Percentiles rank a stretch among this genome's conserved stretches.
Evolutionary conservation across 2,888 invertebrate species (phyloP).

Genomic region (Ichneumoninae sp.): DNA sequence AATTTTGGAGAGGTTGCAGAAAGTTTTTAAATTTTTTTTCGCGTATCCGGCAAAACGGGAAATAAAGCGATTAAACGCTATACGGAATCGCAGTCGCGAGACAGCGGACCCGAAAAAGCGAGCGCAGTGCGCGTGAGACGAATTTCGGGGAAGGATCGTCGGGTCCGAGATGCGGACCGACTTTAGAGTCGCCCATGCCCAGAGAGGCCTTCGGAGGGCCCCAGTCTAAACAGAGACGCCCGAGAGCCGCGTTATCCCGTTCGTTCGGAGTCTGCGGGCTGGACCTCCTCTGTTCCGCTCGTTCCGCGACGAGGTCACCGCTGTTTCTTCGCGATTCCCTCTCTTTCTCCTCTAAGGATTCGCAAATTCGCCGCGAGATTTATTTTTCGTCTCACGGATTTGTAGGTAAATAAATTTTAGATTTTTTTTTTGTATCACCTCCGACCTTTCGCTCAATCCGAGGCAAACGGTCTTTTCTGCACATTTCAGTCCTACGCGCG

Average conservation of each 20-base stretch:
- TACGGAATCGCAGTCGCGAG: not conserved
- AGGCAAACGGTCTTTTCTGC: no score
- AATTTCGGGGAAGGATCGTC: conserved; percentile 67
- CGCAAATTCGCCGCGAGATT: conserved; percentile 32
- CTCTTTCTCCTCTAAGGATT: conserved; percentile 13
- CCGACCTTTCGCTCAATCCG: no score
- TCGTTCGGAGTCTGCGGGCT: conserved; percentile 13
- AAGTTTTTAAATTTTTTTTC: not conserved
- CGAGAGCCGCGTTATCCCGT: conserved; percentile 30
- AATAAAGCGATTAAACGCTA: conserved; percentile 16
- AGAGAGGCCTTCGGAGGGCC: conserved; percentile 61
- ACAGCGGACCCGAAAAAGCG: conserved; percentile 31
- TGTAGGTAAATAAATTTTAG: not conserved
- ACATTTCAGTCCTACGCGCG: no score
- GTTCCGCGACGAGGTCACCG: conserved; percentile 65
- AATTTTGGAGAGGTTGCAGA: not conserved
- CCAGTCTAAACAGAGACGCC: conserved; percentile 62
- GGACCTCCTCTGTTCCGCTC: conserved; percentile 11
- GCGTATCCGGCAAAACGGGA: not conserved
- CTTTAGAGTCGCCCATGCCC: conserved; percentile 50
- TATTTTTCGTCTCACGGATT: conserved; percentile 18
- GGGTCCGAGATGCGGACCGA: conserved; percentile 56
- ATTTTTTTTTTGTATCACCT: not conserved
- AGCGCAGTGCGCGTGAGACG: conserved; percentile 64
- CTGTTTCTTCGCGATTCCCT: conserved; percentile 47